These are phyloP conservation scores for Thaleichthys pacificus DNA, from an alignment of 2,797 vertebrate species.

Conservation along the genomic window DNA sequence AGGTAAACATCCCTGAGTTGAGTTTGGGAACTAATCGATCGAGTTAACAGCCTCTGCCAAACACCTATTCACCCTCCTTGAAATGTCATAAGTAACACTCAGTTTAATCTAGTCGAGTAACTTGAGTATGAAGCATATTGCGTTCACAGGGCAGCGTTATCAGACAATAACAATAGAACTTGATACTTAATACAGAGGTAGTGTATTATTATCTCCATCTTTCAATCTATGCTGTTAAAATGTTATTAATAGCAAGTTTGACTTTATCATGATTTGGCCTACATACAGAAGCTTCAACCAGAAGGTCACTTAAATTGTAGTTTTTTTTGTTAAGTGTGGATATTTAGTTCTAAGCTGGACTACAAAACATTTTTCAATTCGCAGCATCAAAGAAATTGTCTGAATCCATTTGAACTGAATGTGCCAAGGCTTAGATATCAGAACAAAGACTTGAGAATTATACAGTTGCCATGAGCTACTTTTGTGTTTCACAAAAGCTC, in stretches of 20 bases:
- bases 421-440: constrained; percentile 5
- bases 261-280: background rate
- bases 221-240: too few species aligned
- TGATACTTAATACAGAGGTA: too few species aligned
- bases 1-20: constrained; percentile 72
- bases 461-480: constrained; percentile 35
- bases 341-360: background rate
- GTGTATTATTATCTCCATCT: too few species aligned
- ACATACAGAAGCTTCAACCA: background rate
- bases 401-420: constrained; percentile 2
- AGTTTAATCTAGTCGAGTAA: too few species aligned
- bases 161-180: too few species aligned
- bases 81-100: too few species aligned
- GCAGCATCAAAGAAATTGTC: constrained; percentile 4
- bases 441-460: constrained; percentile 13
- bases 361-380: constrained; percentile 4
- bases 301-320: background rate
- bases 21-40: background rate
- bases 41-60: too few species aligned
- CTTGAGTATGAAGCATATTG: too few species aligned
- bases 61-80: too few species aligned
- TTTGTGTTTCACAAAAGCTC: constrained; percentile 11
- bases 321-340: background rate
- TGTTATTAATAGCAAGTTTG: too few species aligned
- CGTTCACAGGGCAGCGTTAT: too few species aligned